phyloP scores from a whole-genome alignment of 2,797 vertebrate genomes.

The Bufotes viridis region DNA sequence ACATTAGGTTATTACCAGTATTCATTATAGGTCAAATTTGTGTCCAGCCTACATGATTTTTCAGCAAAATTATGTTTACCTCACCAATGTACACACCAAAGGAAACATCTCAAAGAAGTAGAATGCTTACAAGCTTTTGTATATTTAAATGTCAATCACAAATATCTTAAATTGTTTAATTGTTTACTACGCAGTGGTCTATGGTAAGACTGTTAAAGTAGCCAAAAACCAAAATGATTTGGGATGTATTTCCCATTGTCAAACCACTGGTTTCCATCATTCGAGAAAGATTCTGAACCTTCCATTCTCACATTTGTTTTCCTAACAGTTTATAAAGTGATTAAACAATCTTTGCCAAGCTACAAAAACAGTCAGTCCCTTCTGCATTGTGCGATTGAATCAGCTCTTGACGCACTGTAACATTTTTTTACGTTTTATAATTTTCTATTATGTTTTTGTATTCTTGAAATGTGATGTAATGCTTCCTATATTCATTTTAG shows the following conservation, averaged over 20 bases:
- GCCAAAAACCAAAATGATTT: not conserved
- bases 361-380: not conserved
- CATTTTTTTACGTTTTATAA: constrained; percentile 75
- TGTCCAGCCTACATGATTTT: not conserved
- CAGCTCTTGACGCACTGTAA: constrained; percentile 8
- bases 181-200: not conserved
- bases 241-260: not conserved
- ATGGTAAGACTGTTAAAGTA: not conserved
- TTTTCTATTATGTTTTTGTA: constrained; percentile 81
- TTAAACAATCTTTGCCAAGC: not conserved
- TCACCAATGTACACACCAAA: constrained; percentile 30
- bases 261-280: not conserved
- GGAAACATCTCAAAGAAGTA: not conserved
- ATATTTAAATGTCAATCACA: not conserved
- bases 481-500: constrained; percentile 80
- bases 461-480: constrained; percentile 77
- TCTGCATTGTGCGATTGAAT: constrained; percentile 8
- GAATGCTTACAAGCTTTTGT: not conserved
- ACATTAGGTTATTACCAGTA: too few relatives aligned
- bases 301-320: not conserved
- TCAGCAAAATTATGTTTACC: not conserved
- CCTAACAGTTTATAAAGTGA: not conserved
- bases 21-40: too few relatives aligned
- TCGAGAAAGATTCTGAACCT: not conserved
- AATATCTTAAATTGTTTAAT: not conserved